phyloP scores from a whole-genome alignment of 92 coral and sea anemone species.

The Nematostella vectensis region DNA sequence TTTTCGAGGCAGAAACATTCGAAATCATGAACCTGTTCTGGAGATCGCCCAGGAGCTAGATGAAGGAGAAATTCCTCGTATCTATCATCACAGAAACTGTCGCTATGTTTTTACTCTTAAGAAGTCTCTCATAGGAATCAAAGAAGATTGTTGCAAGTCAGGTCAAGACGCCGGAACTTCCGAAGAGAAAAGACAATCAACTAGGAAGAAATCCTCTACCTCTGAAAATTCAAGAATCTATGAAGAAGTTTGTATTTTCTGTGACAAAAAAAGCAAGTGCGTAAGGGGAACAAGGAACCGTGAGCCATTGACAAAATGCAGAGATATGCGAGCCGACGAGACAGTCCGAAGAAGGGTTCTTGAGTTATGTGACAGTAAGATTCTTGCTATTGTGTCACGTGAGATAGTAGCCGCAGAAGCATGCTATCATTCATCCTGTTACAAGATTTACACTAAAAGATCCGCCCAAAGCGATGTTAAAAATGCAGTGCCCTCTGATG shows the following conservation, averaged over 20 bases:
- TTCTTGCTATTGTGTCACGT: conserved; percentile 12
- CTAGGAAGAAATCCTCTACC: conserved; percentile 6
- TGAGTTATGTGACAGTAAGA: conserved; percentile 14
- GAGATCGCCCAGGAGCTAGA: conserved; percentile 9
- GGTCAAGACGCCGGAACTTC: no score
- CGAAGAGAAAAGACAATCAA: conserved; percentile 2
- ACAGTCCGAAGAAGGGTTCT: conserved; percentile 3
- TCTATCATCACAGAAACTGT: conserved; percentile 24
- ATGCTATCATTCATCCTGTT: conserved; percentile 24
- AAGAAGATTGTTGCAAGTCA: not conserved
- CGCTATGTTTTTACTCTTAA: conserved; percentile 22
- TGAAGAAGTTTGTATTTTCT: conserved; percentile 19
- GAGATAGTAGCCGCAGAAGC: conserved; percentile 29
- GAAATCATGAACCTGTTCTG: conserved; percentile 12
- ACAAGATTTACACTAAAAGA: conserved; percentile 15
- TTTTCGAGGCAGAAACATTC: conserved; percentile 13
- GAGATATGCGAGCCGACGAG: conserved; percentile 15
- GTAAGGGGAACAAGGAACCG: conserved; percentile 12
- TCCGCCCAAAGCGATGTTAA: conserved; percentile 1
- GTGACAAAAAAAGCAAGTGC: conserved; percentile 17
- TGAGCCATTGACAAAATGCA: conserved; percentile 9
- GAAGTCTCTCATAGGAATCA: conserved; percentile 5
- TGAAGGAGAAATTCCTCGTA: conserved; percentile 18
- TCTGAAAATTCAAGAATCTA: conserved; percentile 15
- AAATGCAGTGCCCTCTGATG: conserved; percentile 3